phyloP scores from a whole-genome alignment of 1,140 invertebrate species.

The Bicyclus anynana region DNA sequence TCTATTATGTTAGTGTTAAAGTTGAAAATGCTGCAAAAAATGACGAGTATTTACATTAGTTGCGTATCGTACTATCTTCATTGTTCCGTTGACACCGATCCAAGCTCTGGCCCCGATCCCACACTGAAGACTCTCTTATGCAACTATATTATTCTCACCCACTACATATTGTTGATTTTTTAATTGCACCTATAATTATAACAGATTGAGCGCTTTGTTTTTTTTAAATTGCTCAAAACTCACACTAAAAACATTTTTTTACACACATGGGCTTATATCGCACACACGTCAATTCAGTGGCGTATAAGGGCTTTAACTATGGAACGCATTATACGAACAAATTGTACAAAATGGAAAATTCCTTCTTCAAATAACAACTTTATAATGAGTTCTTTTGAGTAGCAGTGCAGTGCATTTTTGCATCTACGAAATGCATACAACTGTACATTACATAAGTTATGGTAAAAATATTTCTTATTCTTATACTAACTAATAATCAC shows the following conservation, averaged over 20 bases:
- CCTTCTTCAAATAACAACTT: too few relatives aligned
- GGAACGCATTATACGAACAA: too few relatives aligned
- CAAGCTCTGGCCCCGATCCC: slow-evolving; percentile 46
- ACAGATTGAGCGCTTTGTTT: not conserved
- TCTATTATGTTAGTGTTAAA: not conserved
- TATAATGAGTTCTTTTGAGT: too few relatives aligned
- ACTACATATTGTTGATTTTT: slow-evolving; percentile 16
- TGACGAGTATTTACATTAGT: slow-evolving; percentile 4
- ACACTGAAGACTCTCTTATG: slow-evolving; percentile 48
- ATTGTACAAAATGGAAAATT: too few relatives aligned
- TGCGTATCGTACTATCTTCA: slow-evolving; percentile 23
- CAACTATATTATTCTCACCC: slow-evolving; percentile 37
- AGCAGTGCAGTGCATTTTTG: too few relatives aligned
- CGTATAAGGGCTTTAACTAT: too few relatives aligned
- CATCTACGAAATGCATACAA: too few relatives aligned
- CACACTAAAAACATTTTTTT: not conserved
- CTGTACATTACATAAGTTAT: too few relatives aligned
- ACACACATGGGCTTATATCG: too few relatives aligned
- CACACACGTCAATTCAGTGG: too few relatives aligned
- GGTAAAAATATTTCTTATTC: too few relatives aligned
- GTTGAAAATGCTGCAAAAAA: slow-evolving; percentile 6
- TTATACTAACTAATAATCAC: too few relatives aligned
- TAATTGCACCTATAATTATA: slow-evolving; percentile 20
- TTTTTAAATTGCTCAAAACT: not conserved
- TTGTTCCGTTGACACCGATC: slow-evolving; percentile 49